Conservation (phyloP, 2,797 vertebrate species). For the Yasuhikotakia modesta region DNA sequence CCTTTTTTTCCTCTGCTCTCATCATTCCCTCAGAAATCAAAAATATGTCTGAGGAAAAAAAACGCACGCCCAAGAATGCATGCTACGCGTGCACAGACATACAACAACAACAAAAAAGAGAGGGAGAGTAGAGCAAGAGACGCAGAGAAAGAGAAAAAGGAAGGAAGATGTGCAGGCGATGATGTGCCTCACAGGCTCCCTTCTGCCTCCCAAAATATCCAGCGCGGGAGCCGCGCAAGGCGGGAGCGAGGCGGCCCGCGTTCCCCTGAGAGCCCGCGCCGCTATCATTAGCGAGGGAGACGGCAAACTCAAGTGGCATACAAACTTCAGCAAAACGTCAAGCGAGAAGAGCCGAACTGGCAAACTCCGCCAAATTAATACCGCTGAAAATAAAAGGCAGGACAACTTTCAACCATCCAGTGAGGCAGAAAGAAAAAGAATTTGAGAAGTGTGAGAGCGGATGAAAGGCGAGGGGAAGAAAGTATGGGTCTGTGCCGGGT, state of each 20-base stretch:
- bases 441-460: conserved; percentile 58
- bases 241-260: conserved; percentile 73
- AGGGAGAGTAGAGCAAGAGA: conserved; percentile 64
- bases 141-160: conserved; percentile 61
- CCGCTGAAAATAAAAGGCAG: conserved; percentile 86
- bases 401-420: conserved; percentile 84
- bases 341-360: conserved; percentile 70
- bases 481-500: conserved; percentile 55
- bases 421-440: conserved; percentile 67
- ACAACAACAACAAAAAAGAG: conserved; percentile 77
- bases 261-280: conserved; percentile 81
- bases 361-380: conserved; percentile 81
- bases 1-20: conserved; percentile 55
- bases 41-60: conserved; percentile 64
- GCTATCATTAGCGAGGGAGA: conserved; percentile 85
- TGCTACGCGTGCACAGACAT: conserved; percentile 74
- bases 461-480: conserved; percentile 56
- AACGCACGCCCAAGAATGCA: conserved; percentile 59
- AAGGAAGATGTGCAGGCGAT: conserved; percentile 76
- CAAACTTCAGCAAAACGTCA: conserved; percentile 90
- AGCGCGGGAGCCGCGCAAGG: conserved; percentile 77
- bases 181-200: conserved; percentile 79
- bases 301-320: conserved; percentile 82
- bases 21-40: conserved; percentile 70
- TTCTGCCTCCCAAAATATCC: conserved; percentile 84